A percentile compares a stretch with the other conserved stretches of the same genome.
Evolutionary conservation across 2,888 invertebrate species (phyloP).

Genomic region (Phyto melanocephala): DNA sequence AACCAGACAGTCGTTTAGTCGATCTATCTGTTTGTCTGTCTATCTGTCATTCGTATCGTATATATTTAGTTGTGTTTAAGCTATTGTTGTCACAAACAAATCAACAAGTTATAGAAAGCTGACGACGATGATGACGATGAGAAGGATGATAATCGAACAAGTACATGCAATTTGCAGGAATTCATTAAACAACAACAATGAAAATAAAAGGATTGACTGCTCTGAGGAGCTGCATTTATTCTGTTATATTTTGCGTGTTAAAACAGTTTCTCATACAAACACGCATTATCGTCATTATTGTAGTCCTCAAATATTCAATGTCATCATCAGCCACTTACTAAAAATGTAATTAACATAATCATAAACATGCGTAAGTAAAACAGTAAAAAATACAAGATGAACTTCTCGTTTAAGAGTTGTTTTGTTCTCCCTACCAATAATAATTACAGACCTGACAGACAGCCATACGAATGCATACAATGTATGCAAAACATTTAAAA

Average conservation of each 20-base stretch:
- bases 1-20: background rate
- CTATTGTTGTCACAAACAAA: constrained; percentile 64
- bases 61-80: constrained; percentile 31
- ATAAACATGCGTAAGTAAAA: constrained; percentile 1
- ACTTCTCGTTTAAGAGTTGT: background rate
- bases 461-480: background rate
- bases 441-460: background rate
- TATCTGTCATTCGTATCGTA: background rate
- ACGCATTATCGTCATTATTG: constrained; percentile 37
- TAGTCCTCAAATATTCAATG: background rate
- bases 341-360: constrained; percentile 61
- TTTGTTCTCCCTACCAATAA: constrained; percentile 9
- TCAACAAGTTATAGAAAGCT: constrained; percentile 60
- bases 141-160: constrained; percentile 38
- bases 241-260: constrained; percentile 4
- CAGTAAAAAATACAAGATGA: background rate
- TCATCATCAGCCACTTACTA: constrained; percentile 52
- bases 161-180: constrained; percentile 62
- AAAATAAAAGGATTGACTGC: background rate
- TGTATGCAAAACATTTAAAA: constrained; percentile 30
- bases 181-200: constrained; percentile 42
- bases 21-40: background rate
- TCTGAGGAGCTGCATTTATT: too few relatives aligned
- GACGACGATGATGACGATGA: background rate
- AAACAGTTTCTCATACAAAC: constrained; percentile 1